phyloP scores from a whole-genome alignment of 2,797 vertebrate species.

The Clamator glandarius region DNA sequence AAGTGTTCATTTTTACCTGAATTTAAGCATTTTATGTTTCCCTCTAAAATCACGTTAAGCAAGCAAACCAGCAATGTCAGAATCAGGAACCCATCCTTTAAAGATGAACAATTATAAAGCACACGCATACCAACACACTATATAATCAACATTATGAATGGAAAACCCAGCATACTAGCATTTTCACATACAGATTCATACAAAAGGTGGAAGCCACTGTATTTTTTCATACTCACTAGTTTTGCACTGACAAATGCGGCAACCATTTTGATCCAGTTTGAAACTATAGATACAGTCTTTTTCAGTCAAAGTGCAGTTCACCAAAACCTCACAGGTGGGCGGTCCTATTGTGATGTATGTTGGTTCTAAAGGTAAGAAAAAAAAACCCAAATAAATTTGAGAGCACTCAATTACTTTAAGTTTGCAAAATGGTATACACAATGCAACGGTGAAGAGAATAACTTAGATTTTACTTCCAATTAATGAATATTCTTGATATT shows the following conservation, averaged over 20 bases:
- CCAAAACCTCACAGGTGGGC: constrained; percentile 79
- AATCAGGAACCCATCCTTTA: not conserved
- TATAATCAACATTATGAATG: not conserved
- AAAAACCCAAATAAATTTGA: not conserved
- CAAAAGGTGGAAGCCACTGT: not conserved
- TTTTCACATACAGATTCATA: not conserved
- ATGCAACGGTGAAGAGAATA: not conserved
- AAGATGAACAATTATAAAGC: not conserved
- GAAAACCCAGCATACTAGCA: not conserved
- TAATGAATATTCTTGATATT: not conserved
- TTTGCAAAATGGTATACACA: not conserved
- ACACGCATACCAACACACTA: not conserved
- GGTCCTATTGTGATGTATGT: constrained; percentile 91
- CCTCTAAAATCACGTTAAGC: not conserved
- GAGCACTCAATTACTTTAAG: not conserved
- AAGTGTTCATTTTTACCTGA: not conserved
- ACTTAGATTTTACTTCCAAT: not conserved
- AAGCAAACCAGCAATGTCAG: not conserved
- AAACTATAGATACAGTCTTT: constrained; percentile 85
- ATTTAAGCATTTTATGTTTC: not conserved
- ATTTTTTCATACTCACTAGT: constrained; percentile 81
- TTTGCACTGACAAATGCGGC: constrained; percentile 87
- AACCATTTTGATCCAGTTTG: constrained; percentile 82
- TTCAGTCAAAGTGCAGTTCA: constrained; percentile 86
- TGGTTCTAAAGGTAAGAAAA: constrained; percentile 79